Percentiles rank a stretch among this genome's conserved stretches.
These are phyloP conservation scores for Steinernema khuongi DNA, from an alignment of 1,140 invertebrate genomes.

Conservation along the genomic window DNA sequence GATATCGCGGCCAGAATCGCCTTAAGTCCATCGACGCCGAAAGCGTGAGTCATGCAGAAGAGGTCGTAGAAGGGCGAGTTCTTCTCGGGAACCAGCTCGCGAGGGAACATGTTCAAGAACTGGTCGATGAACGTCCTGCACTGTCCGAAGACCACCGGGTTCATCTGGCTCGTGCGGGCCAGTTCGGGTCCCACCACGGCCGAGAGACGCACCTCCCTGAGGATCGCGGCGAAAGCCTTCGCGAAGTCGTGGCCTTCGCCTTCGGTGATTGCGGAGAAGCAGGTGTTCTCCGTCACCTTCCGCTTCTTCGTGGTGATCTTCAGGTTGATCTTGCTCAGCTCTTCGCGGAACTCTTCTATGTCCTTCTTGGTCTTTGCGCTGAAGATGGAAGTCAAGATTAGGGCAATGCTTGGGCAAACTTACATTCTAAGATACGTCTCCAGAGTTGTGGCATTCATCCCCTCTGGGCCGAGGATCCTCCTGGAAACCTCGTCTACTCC, in stretches of 20 bases:
- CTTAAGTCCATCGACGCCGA: neutral
- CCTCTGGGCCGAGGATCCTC: neutral
- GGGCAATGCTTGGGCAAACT: neutral
- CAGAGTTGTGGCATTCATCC: neutral
- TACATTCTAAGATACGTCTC: neutral
- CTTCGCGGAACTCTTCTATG: neutral
- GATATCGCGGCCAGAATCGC: neutral
- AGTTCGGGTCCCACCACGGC: neutral
- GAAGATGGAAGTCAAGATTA: neutral
- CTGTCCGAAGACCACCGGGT: neutral
- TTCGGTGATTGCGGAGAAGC: neutral
- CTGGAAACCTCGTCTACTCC: neutral
- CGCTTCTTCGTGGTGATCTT: neutral
- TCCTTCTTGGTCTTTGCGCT: neutral
- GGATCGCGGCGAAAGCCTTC: neutral
- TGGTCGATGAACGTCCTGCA: neutral
- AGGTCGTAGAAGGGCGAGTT: neutral
- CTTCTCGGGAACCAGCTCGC: neutral
- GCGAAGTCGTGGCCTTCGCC: neutral
- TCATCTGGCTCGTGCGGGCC: neutral
- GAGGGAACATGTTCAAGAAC: neutral
- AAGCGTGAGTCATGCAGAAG: conserved; percentile 7
- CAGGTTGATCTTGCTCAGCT: neutral
- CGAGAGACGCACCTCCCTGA: neutral
- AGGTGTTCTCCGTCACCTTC: neutral